Evolutionary conservation across 2,888 invertebrate genomes (phyloP).

Genomic region (Cremastinae sp.): DNA sequence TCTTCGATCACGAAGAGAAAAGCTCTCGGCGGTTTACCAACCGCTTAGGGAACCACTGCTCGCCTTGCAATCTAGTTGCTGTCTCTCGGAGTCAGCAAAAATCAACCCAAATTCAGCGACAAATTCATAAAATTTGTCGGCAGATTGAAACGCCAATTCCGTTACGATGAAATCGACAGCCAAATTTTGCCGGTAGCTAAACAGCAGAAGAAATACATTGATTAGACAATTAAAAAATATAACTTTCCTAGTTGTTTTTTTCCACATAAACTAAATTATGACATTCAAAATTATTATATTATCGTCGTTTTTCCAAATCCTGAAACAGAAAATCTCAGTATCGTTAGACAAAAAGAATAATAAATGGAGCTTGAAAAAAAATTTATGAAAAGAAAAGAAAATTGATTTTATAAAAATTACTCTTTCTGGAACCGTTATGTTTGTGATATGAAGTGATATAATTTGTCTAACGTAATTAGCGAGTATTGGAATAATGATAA

Average conservation of each 20-base stretch:
- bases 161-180: constrained; percentile 92
- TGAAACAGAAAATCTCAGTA: constrained; percentile 77
- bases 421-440: neutral
- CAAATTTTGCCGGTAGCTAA: constrained; percentile 96
- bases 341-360: constrained; percentile 66
- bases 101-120: constrained; percentile 90
- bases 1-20: constrained; percentile 54
- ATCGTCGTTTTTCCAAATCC: constrained; percentile 68
- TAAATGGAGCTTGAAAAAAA: constrained; percentile 9
- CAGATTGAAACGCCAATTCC: constrained; percentile 93
- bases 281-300: constrained; percentile 57
- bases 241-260: constrained; percentile 12
- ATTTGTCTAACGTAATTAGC: neutral
- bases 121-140: constrained; percentile 93
- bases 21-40: constrained; percentile 72
- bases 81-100: constrained; percentile 86
- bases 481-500: neutral
- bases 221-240: constrained; percentile 79
- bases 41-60: constrained; percentile 81
- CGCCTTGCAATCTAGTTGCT: constrained; percentile 94
- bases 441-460: neutral
- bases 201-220: constrained; percentile 80
- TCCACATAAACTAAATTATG: constrained; percentile 48
- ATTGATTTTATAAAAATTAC: neutral
- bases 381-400: neutral